Evolutionary conservation across 1,140 invertebrate genomes (phyloP).

Genomic region (Drosophila nikananu): DNA sequence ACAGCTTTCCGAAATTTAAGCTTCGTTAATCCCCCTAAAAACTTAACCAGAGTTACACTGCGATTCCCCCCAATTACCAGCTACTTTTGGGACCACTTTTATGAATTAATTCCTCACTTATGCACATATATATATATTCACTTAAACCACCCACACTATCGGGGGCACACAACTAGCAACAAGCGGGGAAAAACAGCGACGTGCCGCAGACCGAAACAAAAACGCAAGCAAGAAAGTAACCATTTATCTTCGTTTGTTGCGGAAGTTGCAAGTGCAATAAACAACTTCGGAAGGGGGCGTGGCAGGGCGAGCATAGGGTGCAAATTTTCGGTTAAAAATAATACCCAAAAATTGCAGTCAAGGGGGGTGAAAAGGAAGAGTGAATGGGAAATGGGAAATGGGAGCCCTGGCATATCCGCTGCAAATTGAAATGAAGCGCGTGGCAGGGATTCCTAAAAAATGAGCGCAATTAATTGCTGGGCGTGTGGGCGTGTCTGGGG

Average conservation of each 20-base stretch:
- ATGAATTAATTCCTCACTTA: constrained; percentile 6
- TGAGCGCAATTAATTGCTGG: constrained; percentile 68
- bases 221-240: constrained; percentile 46
- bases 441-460: constrained; percentile 70
- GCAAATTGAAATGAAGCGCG: constrained; percentile 67
- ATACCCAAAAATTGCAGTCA: constrained; percentile 63
- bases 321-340: constrained; percentile 57
- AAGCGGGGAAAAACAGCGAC: constrained; percentile 12
- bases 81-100: background rate
- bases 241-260: constrained; percentile 79
- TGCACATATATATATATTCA: background rate
- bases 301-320: constrained; percentile 36
- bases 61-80: background rate
- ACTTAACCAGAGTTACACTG: background rate
- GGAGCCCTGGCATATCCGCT: constrained; percentile 3
- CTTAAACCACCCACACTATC: background rate
- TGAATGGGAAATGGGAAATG: background rate
- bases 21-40: background rate
- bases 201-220: constrained; percentile 9
- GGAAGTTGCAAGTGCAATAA: constrained; percentile 78
- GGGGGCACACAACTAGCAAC: constrained; percentile 23
- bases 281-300: constrained; percentile 59
- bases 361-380: background rate
- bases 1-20: background rate
- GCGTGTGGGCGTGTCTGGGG: background rate